These are phyloP conservation scores for Penaeus indicus DNA, from an alignment of 1,140 invertebrate species.

Conservation along the genomic window DNA sequence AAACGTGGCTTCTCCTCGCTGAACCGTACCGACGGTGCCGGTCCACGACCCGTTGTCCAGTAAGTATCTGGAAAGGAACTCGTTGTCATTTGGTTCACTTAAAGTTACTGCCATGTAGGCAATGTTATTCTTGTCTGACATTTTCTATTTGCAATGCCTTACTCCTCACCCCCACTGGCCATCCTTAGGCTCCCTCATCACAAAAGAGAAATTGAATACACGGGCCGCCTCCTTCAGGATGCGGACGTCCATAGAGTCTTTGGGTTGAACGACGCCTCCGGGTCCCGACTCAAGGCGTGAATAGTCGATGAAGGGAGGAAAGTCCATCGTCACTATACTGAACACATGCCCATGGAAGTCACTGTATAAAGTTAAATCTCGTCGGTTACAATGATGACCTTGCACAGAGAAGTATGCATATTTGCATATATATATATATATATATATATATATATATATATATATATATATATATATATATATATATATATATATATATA, in stretches of 20 bases:
- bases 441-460: no score
- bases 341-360: conserved; percentile 49
- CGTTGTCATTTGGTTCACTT: background rate
- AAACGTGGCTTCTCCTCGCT: conserved; percentile 33
- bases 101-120: no score
- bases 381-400: no score
- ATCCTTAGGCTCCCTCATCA: conserved; percentile 38
- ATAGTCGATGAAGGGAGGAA: conserved; percentile 56
- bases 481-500: no score
- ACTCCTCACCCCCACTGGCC: conserved; percentile 45
- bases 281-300: background rate
- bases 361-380: background rate
- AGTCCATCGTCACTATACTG: conserved; percentile 42
- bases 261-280: conserved; percentile 14
- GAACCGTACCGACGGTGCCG: conserved; percentile 42
- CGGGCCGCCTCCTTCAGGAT: conserved; percentile 50
- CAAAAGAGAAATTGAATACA: conserved; percentile 45
- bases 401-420: no score
- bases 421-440: no score
- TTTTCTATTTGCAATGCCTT: background rate
- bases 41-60: conserved; percentile 50
- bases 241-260: conserved; percentile 55
- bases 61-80: conserved; percentile 27
- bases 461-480: no score
- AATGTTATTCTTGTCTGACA: no score